Evolutionary conservation across 92 coral and sea anemone species (phyloP), one percentile per base, ranked within the genome.

Genomic region (Chrysogorgia sp.): DNA sequence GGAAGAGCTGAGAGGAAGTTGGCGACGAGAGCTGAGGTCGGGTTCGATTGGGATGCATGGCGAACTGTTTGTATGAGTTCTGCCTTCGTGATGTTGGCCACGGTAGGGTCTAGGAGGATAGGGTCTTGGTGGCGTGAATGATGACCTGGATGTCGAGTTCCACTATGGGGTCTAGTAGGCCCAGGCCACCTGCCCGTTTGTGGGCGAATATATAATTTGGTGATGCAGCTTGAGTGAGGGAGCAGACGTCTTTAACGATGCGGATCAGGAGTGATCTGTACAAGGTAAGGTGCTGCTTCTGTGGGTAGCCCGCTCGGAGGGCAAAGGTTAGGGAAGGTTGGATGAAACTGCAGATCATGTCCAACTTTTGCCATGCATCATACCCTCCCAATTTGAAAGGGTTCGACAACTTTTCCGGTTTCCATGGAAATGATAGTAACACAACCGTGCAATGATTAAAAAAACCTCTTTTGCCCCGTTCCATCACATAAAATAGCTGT

Each of bases 171-270:
- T 75, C 81, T 10, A 32, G 67, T 20, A 75, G 30, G 32, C 50
- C 81, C 0, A 75, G 81, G 7, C 81, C 81, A 5, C 81, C 81
- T 31, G 24, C 81, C 34, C 34, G 17, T 22, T 58, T 34, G 33
- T 20, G 15, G 40, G 81, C 81, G 55, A 75, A 75, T 48, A 75
- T 19, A 29, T 75, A 75, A 22, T 49, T 13, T 34, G 15, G 52
- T 8, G 81, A 12, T 12, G 63, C 20, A 24, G 63, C 41, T 17
- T 40, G 49, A 28, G 66, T 63, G 43, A 74, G 79, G 48, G 12
- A 15, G 8, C 79, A 71, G 10, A 71, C 49, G 26, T 7, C 21
- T 14, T 61, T 32, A 40, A 47, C 33, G 35, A 40, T 31, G 30
- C 21, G 22, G 77, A 21, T 37, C 19, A 71, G 61, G 26, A 37